Conservation (phyloP, 2,797 vertebrate genomes). For the Pangasius sanitwongsei region DNA sequence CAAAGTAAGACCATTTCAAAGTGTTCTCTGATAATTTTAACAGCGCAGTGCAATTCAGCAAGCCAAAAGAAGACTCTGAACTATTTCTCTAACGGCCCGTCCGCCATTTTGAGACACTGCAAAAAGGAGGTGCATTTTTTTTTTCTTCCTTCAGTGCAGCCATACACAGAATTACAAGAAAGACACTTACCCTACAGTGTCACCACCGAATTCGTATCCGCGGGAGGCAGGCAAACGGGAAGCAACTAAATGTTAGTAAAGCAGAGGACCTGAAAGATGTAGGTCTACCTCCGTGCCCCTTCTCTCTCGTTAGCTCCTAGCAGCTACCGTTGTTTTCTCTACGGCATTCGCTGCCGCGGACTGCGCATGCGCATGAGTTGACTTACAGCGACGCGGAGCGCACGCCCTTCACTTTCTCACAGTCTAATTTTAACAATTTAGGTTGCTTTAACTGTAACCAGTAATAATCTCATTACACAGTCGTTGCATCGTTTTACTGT, state of each 20-base stretch:
- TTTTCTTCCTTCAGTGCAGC: constrained; percentile 58
- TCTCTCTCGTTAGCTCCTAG: constrained; percentile 45
- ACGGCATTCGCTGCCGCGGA: constrained; percentile 72
- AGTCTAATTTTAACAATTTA: constrained; percentile 19
- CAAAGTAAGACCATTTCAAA: neutral
- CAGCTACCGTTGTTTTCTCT: constrained; percentile 68
- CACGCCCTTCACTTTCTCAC: constrained; percentile 61
- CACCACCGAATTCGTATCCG: constrained; percentile 56
- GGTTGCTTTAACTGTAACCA: constrained; percentile 15
- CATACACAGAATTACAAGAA: neutral
- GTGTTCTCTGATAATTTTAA: neutral
- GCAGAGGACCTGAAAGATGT: constrained; percentile 62
- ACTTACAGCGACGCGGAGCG: constrained; percentile 66
- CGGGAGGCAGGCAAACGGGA: constrained; percentile 59
- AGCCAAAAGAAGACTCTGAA: constrained; percentile 45
- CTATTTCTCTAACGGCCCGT: constrained; percentile 85
- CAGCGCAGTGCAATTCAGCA: neutral
- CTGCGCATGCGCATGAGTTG: constrained; percentile 67
- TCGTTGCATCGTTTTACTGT: neutral
- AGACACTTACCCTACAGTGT: constrained; percentile 69
- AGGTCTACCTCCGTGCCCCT: constrained; percentile 65
- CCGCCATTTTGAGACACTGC: constrained; percentile 96
- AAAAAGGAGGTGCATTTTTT: constrained; percentile 84
- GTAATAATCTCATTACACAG: neutral
- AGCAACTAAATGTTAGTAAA: constrained; percentile 62